Percentiles rank a stretch among this genome's conserved stretches.
These are phyloP conservation scores for Drosophila meridiana DNA, from an alignment of 2,888 invertebrate genomes.

Conservation along the genomic window DNA sequence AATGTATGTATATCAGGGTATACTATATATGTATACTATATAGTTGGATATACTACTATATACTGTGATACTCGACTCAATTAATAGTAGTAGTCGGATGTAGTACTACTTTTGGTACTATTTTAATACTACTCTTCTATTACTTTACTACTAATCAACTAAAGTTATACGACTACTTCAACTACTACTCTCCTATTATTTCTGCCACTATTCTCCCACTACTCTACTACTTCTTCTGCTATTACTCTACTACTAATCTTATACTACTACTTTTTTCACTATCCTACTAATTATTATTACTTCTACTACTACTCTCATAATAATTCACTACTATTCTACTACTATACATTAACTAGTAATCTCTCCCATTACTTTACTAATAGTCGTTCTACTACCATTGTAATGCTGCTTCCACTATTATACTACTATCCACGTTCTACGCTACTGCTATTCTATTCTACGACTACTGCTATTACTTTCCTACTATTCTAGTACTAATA, in stretches of 20 bases:
- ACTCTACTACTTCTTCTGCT: not conserved
- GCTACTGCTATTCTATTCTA: not conserved
- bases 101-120: not conserved
- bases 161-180: not conserved
- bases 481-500: not conserved
- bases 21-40: not conserved
- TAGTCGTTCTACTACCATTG: too few relatives aligned
- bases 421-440: not conserved
- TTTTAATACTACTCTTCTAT: not conserved
- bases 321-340: not conserved
- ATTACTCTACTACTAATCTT: not conserved
- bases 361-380: too few relatives aligned
- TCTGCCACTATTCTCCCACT: not conserved
- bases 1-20: too few relatives aligned
- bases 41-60: not conserved
- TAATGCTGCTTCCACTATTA: too few relatives aligned
- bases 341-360: too few relatives aligned
- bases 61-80: not conserved
- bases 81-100: not conserved
- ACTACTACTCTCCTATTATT: not conserved
- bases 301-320: not conserved
- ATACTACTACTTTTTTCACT: not conserved
- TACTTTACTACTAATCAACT: not conserved
- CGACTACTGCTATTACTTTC: not conserved
- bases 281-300: not conserved